These are phyloP conservation scores for Scytalopus superciliaris DNA, from an alignment of 2,113 vertebrate species.

Conservation along the genomic window DNA sequence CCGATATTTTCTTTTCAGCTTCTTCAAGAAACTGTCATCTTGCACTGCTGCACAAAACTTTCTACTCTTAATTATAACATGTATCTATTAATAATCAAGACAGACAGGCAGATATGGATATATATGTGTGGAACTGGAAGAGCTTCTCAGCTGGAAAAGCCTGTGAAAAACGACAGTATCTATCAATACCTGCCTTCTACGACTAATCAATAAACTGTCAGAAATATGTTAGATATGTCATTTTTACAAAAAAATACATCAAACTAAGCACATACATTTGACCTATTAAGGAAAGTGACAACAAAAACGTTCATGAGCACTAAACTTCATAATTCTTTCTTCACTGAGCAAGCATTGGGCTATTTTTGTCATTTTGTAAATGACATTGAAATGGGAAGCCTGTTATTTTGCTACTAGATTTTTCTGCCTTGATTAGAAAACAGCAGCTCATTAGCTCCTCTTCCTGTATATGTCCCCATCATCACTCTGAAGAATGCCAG, in stretches of 20 bases:
- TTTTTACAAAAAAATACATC: background rate
- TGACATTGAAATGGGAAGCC: constrained; percentile 25
- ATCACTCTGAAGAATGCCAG: constrained; percentile 33
- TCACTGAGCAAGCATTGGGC: background rate
- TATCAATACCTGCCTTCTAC: background rate
- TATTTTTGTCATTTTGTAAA: constrained; percentile 32
- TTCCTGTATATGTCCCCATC: constrained; percentile 37
- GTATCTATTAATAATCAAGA: background rate
- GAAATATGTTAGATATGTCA: background rate
- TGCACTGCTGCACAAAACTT: background rate
- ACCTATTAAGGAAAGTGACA: background rate
- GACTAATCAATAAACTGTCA: background rate
- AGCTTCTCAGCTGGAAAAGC: background rate
- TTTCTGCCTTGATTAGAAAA: constrained; percentile 50
- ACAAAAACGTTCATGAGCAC: background rate
- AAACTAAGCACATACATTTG: background rate
- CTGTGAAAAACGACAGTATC: background rate
- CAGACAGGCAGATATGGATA: background rate
- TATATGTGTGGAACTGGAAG: background rate
- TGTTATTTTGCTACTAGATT: constrained; percentile 31
- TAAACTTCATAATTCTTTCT: background rate
- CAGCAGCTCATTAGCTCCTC: constrained; percentile 55
- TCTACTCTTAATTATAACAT: background rate
- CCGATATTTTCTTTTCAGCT: background rate
- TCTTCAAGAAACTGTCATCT: background rate